These are phyloP conservation scores for Heliconius congener DNA, from an alignment of 1,140 invertebrate genomes.

Conservation along the genomic window DNA sequence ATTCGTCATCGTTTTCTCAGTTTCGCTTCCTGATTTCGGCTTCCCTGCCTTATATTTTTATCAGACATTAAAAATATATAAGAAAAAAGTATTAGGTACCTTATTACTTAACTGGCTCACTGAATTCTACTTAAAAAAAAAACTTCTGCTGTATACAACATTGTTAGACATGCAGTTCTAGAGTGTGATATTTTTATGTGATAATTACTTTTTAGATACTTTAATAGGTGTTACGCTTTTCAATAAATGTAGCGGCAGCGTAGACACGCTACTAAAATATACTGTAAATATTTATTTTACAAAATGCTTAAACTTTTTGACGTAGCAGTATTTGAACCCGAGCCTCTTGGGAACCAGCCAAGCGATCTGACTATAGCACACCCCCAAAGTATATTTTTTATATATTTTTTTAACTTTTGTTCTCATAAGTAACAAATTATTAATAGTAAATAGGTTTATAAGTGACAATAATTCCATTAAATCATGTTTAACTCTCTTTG, in stretches of 20 bases:
- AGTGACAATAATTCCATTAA: too few relatives aligned
- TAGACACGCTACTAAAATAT: neutral
- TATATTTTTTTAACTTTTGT: too few relatives aligned
- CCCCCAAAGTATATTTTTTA: too few relatives aligned
- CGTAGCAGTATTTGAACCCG: too few relatives aligned
- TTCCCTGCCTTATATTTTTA: neutral
- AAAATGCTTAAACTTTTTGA: too few relatives aligned
- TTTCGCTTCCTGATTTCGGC: too few relatives aligned
- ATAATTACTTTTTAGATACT: conserved; percentile 18
- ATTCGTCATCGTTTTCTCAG: too few relatives aligned
- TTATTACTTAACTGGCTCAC: neutral
- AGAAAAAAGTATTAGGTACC: neutral
- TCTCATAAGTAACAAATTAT: too few relatives aligned
- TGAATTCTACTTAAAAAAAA: neutral
- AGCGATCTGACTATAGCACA: too few relatives aligned
- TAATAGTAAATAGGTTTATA: too few relatives aligned
- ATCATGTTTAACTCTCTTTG: too few relatives aligned
- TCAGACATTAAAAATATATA: neutral
- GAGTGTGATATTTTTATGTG: conserved; percentile 17
- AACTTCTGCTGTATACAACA: conserved; percentile 8
- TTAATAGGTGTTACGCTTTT: neutral
- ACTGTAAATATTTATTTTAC: neutral
- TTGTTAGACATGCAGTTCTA: conserved; percentile 16
- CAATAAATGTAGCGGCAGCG: neutral
- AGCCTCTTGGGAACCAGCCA: too few relatives aligned